Conservation (phyloP, 1,140 invertebrate genomes). For the Trichonephila clavata region DNA sequence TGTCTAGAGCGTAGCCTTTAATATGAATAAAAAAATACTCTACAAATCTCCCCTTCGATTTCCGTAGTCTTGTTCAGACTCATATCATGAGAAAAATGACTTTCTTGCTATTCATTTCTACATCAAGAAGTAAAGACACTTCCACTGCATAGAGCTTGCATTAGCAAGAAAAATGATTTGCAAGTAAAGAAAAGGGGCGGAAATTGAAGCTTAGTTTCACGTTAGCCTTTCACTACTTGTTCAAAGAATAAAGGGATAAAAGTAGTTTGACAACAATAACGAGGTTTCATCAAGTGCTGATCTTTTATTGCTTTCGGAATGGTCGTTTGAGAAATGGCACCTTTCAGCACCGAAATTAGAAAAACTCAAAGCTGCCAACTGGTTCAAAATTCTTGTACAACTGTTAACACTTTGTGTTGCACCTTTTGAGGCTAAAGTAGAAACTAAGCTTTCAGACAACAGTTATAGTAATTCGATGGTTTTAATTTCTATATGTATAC, state of each 20-base stretch:
- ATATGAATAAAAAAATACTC: constrained; percentile 53
- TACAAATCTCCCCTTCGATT: constrained; percentile 12
- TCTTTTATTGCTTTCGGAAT: constrained; percentile 41
- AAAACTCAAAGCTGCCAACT: not conserved
- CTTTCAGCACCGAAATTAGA: constrained; percentile 39
- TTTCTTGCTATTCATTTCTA: not conserved
- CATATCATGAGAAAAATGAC: not conserved
- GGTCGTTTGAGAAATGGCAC: not conserved
- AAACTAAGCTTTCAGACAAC: constrained; percentile 58
- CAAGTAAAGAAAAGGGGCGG: not conserved
- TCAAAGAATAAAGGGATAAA: too few relatives aligned
- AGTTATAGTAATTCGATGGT: constrained; percentile 48
- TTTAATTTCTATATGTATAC: constrained; percentile 47
- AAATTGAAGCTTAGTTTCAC: constrained; percentile 36
- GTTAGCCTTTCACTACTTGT: not conserved
- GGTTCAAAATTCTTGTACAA: too few relatives aligned
- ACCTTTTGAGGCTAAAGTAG: not conserved
- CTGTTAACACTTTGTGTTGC: not conserved
- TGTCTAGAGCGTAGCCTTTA: not conserved
- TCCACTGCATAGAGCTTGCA: not conserved
- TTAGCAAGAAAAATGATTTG: not conserved
- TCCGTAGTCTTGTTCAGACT: not conserved
- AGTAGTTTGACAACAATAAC: not conserved
- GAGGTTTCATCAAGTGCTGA: not conserved
- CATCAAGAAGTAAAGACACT: not conserved